Evolutionary conservation across 1,140 invertebrate species (phyloP), one percentile per base, ranked within the genome.

Genomic region (Musca vetustissima): DNA sequence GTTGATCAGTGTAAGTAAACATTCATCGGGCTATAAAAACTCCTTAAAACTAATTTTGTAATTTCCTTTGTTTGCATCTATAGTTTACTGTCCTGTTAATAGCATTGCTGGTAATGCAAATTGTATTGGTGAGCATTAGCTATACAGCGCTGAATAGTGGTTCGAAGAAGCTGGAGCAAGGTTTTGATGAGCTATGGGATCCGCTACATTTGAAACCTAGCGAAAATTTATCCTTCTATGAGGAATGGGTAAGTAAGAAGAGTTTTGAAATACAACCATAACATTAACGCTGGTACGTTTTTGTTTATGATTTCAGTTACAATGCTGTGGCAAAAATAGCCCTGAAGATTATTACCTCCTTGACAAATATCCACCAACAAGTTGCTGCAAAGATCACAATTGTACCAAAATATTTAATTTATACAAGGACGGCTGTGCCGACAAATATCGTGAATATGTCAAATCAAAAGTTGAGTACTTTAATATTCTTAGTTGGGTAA

Each of bases 111-210:
- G 66, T 80, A 55, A 72, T 80, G 48, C 78, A 80, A 70, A 52
- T 80, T 25, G 64, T 78, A 1, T 66, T 80, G 68, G 72, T 80
- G 21, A 80, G 76, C 72, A 73, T 80, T 19, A 80, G 76, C 14
- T 80, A 72, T 69, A 71, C 73, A 0, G 75, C 74, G 13, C 73
- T 74, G 7, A 67, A 69, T 4, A 79, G 75, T 24, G 61, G 68
- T n/a, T 74, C 78, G 6, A 59, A 67, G 9, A 71, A 50, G 1
- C 19, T 80, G 4, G 73, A 61, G 28, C 69, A 77, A 22, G 78
- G 78, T 1, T 80, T 80, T 17, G 78, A 80, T 14, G 78, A 80
- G 6, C 70, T 80, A 1, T 80, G 78, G 78, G 78, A 80, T 61
- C 59, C 48, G 50, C 8, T 47, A 19, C 21, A 69, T 57, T 13